Evolutionary conservation across 2,113 vertebrate genomes (phyloP).

Genomic region (Corydoras maculifer): DNA sequence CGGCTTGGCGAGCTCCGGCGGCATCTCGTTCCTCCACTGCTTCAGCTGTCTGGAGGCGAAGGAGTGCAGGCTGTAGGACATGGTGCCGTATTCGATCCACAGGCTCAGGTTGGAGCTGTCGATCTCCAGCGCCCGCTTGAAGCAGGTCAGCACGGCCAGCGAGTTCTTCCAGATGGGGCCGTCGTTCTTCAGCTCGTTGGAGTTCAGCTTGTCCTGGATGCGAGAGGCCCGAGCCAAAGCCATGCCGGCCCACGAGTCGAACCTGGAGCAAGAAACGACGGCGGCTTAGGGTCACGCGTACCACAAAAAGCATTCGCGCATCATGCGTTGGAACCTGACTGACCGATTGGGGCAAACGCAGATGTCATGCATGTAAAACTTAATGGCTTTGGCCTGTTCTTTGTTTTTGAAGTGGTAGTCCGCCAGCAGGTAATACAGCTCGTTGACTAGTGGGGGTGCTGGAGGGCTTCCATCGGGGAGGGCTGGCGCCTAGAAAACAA

Average conservation of each 20-base stretch:
- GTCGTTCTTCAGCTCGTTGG: conserved; percentile 93
- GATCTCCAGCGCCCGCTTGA: conserved; percentile 88
- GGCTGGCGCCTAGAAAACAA: conserved; percentile 70
- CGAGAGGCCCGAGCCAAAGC: conserved; percentile 90
- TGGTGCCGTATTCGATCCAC: conserved; percentile 97
- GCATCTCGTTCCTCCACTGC: conserved; percentile 82
- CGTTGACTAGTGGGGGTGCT: conserved; percentile 79
- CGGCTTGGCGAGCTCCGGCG: conserved; percentile 82
- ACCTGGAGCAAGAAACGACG: conserved; percentile 60
- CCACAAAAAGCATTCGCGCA: not conserved
- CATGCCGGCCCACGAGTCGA: conserved; percentile 99
- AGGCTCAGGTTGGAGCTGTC: conserved; percentile 87
- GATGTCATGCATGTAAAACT: conserved; percentile 97
- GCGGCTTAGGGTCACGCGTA: not conserved
- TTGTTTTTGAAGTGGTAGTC: conserved; percentile 99
- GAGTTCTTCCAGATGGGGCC: conserved; percentile 93
- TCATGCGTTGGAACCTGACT: not conserved
- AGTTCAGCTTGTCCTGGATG: conserved; percentile 96
- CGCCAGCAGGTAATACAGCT: conserved; percentile 91
- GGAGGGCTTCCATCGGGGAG: conserved; percentile 80
- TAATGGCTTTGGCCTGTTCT: conserved; percentile 95
- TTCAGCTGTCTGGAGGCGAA: conserved; percentile 93
- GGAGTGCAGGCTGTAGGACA: conserved; percentile 82
- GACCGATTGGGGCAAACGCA: conserved; percentile 92
- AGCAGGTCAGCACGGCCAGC: conserved; percentile 85